Evolutionary conservation across 2,888 invertebrate genomes (phyloP), one percentile per base, ranked within the genome.

Genomic region (Euclidia mi): DNA sequence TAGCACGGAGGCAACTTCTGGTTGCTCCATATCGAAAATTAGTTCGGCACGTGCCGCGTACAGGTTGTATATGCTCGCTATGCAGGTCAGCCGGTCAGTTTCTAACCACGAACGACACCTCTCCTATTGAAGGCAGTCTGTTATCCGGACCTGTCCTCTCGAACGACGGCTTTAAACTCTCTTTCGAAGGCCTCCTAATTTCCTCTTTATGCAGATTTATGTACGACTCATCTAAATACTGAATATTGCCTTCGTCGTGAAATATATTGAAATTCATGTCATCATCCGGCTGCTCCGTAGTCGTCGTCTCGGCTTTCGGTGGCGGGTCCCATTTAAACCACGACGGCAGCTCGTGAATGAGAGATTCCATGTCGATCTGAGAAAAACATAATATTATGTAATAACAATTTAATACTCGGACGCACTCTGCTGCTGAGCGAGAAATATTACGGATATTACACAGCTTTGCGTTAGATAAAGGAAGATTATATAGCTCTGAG

Each of bases 1-100:
- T 74, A 97, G 91, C 76, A 97, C 97, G 53, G 97, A 96, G 60
- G 97, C 97, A 76, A 97, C 96, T 87, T 96, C 95, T 57, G 97
- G 97, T 79, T 96, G 96, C 87, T 97, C 97, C 91, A 97, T 97
- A 86, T 96, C 96, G 78, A 97, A 94, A 74, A 95, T 91, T 65
- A 96, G 91, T 84, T 96, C 96, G 49, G 95, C 94, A 68, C 95
- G 94, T 71, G 95, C 95, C 69, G 95, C 95, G 87, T 97, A 96
- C 74, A 96, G 91, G 85, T 96, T 95, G 92, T 96, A 96, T 85
- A 97, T 94, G 75, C 95, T 95, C 51, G 96, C 96, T 77, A 96
- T 95, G 87, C 97, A 97, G n/a, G n/a, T n/a, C n/a, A n/a, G n/a
- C n/a, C n/a, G n/a, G 56, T 95, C 95, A n/a, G 66, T 94, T 94